Base-by-base conservation (phyloP, 2,888 invertebrate genomes). In the Lasioglossum calceatum region DNA sequence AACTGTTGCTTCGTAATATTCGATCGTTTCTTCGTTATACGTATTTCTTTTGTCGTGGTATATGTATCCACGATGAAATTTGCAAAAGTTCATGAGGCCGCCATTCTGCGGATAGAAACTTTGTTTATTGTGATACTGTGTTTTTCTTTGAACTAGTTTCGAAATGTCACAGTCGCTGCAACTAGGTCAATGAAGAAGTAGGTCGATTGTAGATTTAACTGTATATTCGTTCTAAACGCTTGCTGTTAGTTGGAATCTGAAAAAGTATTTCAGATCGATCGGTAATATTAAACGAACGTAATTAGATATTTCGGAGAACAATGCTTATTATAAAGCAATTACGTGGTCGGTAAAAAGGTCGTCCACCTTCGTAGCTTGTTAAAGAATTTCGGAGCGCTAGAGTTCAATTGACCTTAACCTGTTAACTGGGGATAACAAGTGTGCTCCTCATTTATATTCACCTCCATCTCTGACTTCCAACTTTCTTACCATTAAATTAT, bases 341-440 rank as follows among this genome's bases (percentile, higher is more conserved):
- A 64, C 32, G 19, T 32, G 64, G 32, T 19, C 64, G 64, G 16
- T 32, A 19, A 19, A 64, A 32, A 32, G 64, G 32, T 64, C 64
- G 32, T 64, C 19, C 32, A 64, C 64, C 64, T 64, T 32, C 14
- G 32, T 8, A 64, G 64, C 32, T 64, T 19, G 64, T 64, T 64
- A 32, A 64, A 19, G 64, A 64, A 64, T 64, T 64, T 64, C 64
- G 64, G 64, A 32, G 32, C 64, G 32, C 64, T 2, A 64, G 32
- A 36, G 64, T 64, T 19, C 64, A 64, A 64, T 64, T 64, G 64
- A 64, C 64, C 32, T 64, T 64, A 64, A 64, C 64, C 64, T 64
- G 64, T 64, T 64, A 64, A 64, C 64, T 64, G 64, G 32, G 27
- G 32, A 64, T 32, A 64, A 64, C 19, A 64, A 36, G 32, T 32